Evolutionary conservation across 2,888 invertebrate species (phyloP), one percentile per base, ranked within the genome.

Genomic region (Leptopilina drosophilae): DNA sequence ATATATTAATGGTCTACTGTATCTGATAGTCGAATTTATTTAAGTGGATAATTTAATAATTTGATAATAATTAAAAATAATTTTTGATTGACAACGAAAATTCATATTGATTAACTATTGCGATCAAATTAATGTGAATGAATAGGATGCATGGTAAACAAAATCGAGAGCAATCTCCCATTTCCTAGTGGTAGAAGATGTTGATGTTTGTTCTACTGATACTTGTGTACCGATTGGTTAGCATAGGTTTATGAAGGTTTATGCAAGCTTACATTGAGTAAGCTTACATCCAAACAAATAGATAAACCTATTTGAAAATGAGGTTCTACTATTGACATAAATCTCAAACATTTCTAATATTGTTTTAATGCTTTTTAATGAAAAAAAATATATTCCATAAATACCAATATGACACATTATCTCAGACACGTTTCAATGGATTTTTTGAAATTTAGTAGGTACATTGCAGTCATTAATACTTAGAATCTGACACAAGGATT

Each of bases 131-230:
- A 12, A n/a, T 15, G 56, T 76, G 64, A 15, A 40, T 62, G 66
- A 20, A 67, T 62, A 65, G 33, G 40, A 59, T 42, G 42, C 40
- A 65, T n/a, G 56, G 66, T 53, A 46, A 56, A 67, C 46, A 77
- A 26, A 80, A 78, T 77, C 46, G 56, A 64, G 49, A 78, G 78
- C 79, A 83, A 84, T 83, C 80, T 75, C 77, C 77, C 69, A 79
- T 77, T 76, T 64, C 66, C 65, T 64, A 49, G 49, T 49, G 64
- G 56, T 12, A 78, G 73, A 80, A 82, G 82, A 84, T 82, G 84
- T 82, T 82, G 79, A 84, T 83, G 79, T 84, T 84, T 84, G 84
- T 80, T 85, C 82, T 33, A 67, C 76, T 65, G 75, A 67, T 78
- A 73, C 73, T n/a, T 73, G 40, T 73, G n/a, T 73, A 78, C 76